Evolutionary conservation across 2,113 vertebrate genomes (phyloP), one percentile per base, ranked within the genome.

Genomic region (Cromileptes altivelis): DNA sequence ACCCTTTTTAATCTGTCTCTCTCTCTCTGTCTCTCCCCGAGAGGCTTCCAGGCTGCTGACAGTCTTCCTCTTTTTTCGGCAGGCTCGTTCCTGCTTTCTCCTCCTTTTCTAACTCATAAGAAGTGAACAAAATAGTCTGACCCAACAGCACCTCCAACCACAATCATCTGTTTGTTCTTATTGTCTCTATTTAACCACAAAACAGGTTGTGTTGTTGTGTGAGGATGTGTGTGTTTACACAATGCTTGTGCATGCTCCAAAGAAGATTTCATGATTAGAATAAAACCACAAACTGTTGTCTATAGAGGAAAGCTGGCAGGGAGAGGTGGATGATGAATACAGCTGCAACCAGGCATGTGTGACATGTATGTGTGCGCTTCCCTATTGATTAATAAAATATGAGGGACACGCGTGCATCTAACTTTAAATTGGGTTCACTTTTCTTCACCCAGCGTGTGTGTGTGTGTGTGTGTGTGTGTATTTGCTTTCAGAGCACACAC

Each of bases 1-100:
- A 90, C 91, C 58, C 89, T 93, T 94, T 93, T 94, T 95, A 95
- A 94, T 96, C 78, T 89, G 91, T 92, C 89, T 87, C 79, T n/a
- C 79, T n/a, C 78, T 21, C 81, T n/a, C 79, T n/a, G 76, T 21
- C 81, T 72, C 74, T 75, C 69, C 91, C 64, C 82, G 37, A 81
- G 86, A 90, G 88, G 74, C 85, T 58, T 63, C 84, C 68, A 62
- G 70, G 68, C 65, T 81, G 85, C 87, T 89, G 89, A 84, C 78
- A 78, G 70, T 55, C 70, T 84, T 75, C 62, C 55, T 45, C 63
- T 75, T 65, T 55, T 53, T 86, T 40, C 8, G 30, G 63, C 62
- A 23, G 56, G 3, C 70, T 64, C 27, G 5, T 82, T 79, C 50
- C 0, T 23, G 3, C 25, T 86, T 75, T 82, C 68, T 56, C 40